A percentile compares a stretch with the other conserved stretches of the same genome.
These are phyloP conservation scores for Drosophila sordidula DNA, from an alignment of 2,888 invertebrate genomes.

Conservation along the genomic window DNA sequence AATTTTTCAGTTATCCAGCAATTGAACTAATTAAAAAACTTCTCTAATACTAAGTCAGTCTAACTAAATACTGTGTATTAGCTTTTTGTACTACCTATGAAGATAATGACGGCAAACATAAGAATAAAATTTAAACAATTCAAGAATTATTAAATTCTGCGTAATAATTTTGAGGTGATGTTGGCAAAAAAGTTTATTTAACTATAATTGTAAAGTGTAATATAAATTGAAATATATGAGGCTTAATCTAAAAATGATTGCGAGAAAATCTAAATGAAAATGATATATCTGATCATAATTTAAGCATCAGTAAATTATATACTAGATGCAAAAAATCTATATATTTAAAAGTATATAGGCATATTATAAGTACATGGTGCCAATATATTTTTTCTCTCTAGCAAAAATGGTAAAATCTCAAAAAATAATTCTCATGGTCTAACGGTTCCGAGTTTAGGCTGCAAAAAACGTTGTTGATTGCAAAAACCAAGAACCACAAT, in stretches of 20 bases:
- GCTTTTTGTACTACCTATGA: conserved; percentile 43
- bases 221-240: background rate
- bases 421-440: conserved; percentile 22
- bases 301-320: conserved; percentile 10
- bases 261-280: background rate
- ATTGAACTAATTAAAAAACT: conserved; percentile 6
- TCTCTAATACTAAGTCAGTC: conserved; percentile 25
- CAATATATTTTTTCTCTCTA: conserved; percentile 40
- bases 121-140: conserved; percentile 39
- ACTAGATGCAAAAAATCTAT: conserved; percentile 36
- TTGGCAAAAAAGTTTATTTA: conserved; percentile 10
- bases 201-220: conserved; percentile 5
- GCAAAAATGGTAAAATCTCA: conserved; percentile 14
- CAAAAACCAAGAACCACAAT: background rate
- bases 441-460: background rate
- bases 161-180: background rate
- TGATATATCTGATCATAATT: background rate
- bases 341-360: background rate
- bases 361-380: conserved; percentile 54
- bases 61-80: conserved; percentile 58
- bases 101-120: conserved; percentile 39
- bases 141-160: background rate
- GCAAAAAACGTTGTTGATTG: background rate
- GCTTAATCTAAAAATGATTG: conserved; percentile 5
- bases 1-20: conserved; percentile 19